Evolutionary conservation across 2,797 vertebrate genomes (phyloP), one percentile per base, ranked within the genome.

Genomic region (Micromesistius poutassou): DNA sequence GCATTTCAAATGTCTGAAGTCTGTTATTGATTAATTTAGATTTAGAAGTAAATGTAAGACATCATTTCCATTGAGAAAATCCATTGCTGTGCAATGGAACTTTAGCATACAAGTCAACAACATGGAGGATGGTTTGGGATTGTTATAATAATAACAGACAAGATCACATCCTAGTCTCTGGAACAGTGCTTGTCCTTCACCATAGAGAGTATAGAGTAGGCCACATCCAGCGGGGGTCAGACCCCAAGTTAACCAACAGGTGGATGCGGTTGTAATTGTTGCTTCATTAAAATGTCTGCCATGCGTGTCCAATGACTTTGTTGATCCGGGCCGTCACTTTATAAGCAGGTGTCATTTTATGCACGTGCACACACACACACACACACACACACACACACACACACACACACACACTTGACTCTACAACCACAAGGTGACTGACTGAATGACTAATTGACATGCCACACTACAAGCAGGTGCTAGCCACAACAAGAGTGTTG

Each of bases 361-460:
- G 87, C 86, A 87, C 88, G 72, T 83, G 81, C n/a, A 72, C 71
- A 25, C 71, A n/a, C 86, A 36, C 86, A 38, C 86, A 62, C 62
- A 73, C 72, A 73, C 72, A 73, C 86, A 72, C 71, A 71, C 70
- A 30, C 86, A 71, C 71, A 33, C 71, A 72, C 86, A 33, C 71
- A 72, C 71, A 72, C 86, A 38, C 86, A 62, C 62, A 73, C 72
- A 73, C 72, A 40, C 86, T 85, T 83, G 84, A 78, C 84, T 79
- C 85, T 85, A 79, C 74, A 81, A 85, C 84, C 86, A 82, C 83
- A 89, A 88, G 86, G 85, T 84, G 87, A 90, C 77, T 81, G 79
- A 89, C 77, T 82, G 79, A 89, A 85, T 89, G 76, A 85, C 86
- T 86, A 86, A 80, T 77, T 86, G 85, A 87, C 80, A 88, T 87